phyloP scores from a whole-genome alignment of 2,113 vertebrate genomes.

The Lophura nycthemera region DNA sequence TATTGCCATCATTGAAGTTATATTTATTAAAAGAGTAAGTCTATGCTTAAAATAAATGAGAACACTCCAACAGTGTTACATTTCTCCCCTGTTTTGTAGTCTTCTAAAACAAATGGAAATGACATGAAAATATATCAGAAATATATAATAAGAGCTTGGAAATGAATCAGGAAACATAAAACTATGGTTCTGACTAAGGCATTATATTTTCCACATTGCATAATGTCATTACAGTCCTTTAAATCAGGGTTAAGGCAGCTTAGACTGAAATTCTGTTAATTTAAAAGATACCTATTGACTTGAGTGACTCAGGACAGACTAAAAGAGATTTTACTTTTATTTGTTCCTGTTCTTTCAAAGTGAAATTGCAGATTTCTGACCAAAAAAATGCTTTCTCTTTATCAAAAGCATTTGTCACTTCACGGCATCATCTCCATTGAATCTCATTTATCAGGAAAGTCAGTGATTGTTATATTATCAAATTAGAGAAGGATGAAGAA shows the following conservation, averaged over 20 bases:
- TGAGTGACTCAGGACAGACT: background rate
- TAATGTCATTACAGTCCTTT: background rate
- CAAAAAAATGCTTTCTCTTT: background rate
- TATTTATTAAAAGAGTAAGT: background rate
- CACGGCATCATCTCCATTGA: background rate
- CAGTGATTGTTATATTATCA: background rate
- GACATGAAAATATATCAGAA: background rate
- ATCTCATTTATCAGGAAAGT: background rate
- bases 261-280: background rate
- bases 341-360: background rate
- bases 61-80: background rate
- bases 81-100: background rate
- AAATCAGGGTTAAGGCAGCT: background rate
- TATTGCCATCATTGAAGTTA: background rate
- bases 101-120: slow-evolving; percentile 34
- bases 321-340: background rate
- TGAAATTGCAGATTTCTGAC: background rate
- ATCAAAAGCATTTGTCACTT: background rate
- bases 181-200: background rate
- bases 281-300: background rate
- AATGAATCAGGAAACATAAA: slow-evolving; percentile 15
- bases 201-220: slow-evolving; percentile 14
- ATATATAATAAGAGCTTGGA: background rate
- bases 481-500: background rate
- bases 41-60: background rate